These are phyloP conservation scores for Rhagoletis zephyria DNA, from an alignment of 1,140 invertebrate genomes.

Conservation along the genomic window DNA sequence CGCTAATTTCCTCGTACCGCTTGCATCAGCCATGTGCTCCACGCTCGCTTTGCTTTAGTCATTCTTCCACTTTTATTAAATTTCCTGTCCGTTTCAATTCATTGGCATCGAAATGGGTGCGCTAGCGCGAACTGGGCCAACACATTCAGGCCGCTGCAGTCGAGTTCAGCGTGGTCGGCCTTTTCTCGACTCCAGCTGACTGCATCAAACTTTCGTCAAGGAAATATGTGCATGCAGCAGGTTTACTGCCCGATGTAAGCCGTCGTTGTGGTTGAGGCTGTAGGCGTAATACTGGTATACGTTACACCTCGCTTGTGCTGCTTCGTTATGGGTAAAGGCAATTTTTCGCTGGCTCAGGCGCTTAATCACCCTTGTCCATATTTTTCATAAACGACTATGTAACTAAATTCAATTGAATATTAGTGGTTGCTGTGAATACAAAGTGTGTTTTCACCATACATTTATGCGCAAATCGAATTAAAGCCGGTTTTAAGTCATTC, in stretches of 20 bases:
- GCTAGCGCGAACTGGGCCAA: background rate
- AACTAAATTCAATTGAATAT: too few species aligned
- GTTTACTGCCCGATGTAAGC: background rate
- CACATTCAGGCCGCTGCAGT: background rate
- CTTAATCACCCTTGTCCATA: background rate
- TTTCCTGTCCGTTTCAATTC: constrained; percentile 2
- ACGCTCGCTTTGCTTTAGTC: background rate
- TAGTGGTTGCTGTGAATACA: too few species aligned
- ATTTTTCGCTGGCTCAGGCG: constrained; percentile 25
- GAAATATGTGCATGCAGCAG: constrained; percentile 20
- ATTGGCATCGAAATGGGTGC: constrained; percentile 4
- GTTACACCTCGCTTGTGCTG: background rate
- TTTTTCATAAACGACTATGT: too few species aligned
- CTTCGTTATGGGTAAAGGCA: background rate
- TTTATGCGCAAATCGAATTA: too few species aligned
- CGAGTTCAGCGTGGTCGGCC: background rate
- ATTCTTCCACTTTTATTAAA: constrained; percentile 28
- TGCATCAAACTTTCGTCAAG: background rate
- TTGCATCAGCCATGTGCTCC: background rate
- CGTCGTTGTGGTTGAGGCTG: background rate
- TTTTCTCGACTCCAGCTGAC: background rate
- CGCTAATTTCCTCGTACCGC: background rate
- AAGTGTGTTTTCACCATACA: too few species aligned
- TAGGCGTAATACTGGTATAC: background rate
- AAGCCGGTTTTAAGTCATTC: too few species aligned